Evolutionary conservation across 30 jellyfish, hydroid and myxozoan genomes (phyloP).

Genomic region (Cassiopea andromeda): DNA sequence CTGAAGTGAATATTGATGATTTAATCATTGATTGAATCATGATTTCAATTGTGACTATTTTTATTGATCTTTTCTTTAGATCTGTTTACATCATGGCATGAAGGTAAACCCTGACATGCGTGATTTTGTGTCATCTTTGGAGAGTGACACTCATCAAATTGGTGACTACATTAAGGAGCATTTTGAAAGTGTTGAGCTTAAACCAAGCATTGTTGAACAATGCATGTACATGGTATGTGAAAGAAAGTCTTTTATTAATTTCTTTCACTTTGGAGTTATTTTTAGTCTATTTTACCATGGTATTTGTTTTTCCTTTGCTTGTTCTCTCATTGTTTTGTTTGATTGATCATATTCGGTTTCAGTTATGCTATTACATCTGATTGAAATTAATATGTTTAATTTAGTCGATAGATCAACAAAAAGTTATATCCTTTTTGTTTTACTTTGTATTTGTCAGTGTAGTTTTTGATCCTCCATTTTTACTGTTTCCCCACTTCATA

Average conservation of each 20-base stretch:
- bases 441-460: too few species aligned
- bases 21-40: not conserved
- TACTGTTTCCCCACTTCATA: too few species aligned
- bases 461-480: too few species aligned
- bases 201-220: constrained; percentile 81
- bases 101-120: constrained; percentile 50
- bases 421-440: too few species aligned
- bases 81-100: constrained; percentile 81
- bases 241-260: too few species aligned
- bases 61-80: constrained; percentile 14
- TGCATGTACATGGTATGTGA: constrained; percentile 81
- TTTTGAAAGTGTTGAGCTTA: constrained; percentile 56
- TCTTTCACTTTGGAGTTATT: not conserved
- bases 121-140: constrained; percentile 18
- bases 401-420: too few species aligned
- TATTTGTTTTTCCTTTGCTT: not conserved
- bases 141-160: constrained; percentile 27
- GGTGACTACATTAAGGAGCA: constrained; percentile 60
- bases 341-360: too few species aligned
- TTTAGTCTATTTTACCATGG: not conserved
- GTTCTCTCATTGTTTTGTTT: not conserved
- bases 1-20: not conserved
- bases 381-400: too few species aligned
- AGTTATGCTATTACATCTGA: too few species aligned
- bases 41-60: not conserved